A percentile compares a stretch with the other conserved stretches of the same genome.
phyloP scores from a whole-genome alignment of 2,888 invertebrate species.

The Ametastegia equiseti region DNA sequence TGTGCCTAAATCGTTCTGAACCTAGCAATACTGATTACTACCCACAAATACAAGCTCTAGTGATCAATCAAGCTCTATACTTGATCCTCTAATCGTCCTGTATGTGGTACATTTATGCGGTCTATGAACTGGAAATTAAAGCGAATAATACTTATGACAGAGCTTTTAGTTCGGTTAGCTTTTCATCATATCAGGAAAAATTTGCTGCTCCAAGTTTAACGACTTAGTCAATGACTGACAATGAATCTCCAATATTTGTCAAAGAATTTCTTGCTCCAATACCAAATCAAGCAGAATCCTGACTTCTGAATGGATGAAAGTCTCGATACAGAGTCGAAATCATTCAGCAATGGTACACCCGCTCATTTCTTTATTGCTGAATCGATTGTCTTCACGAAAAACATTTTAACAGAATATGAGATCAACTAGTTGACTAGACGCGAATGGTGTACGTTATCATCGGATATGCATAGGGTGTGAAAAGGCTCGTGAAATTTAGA shows the following conservation, averaged over 20 bases:
- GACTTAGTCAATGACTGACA: too few relatives aligned
- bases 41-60: not conserved
- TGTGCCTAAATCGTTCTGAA: not conserved
- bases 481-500: slow-evolving; percentile 10
- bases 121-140: not conserved
- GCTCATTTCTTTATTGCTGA: too few relatives aligned
- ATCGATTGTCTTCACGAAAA: too few relatives aligned
- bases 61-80: slow-evolving; percentile 14
- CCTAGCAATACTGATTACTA: not conserved
- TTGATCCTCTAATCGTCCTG: not conserved
- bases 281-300: too few relatives aligned
- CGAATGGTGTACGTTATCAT: too few relatives aligned
- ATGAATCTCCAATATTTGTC: too few relatives aligned
- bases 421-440: too few relatives aligned
- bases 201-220: not conserved
- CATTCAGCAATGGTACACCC: too few relatives aligned
- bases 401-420: too few relatives aligned
- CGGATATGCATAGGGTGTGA: not conserved
- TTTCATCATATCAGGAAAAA: not conserved
- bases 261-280: too few relatives aligned
- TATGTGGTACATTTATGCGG: not conserved
- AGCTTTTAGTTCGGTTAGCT: not conserved
- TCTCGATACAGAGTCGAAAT: too few relatives aligned
- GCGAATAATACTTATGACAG: not conserved
- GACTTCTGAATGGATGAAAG: too few relatives aligned